Percentiles rank a stretch among this genome's conserved stretches.
Conservation (phyloP, 2,888 invertebrate species). For the Campoplex capitator region DNA sequence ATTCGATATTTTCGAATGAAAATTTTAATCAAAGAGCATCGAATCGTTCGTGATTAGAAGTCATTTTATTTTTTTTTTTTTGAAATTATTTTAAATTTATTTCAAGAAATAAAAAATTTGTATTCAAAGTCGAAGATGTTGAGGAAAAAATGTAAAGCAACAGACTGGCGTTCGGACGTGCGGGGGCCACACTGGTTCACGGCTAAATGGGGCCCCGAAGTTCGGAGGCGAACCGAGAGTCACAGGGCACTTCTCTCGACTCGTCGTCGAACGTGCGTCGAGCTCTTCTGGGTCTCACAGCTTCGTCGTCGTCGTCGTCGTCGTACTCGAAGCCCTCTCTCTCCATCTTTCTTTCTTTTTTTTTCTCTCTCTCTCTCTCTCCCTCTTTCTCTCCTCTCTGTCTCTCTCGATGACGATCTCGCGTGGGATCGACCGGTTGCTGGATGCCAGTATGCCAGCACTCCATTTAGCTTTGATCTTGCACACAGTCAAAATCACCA, state of each 20-base stretch:
- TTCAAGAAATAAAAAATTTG: neutral
- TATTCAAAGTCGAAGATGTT: neutral
- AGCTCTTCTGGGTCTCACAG: conserved; percentile 59
- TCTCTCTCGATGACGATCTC: conserved; percentile 58
- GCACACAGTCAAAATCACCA: conserved; percentile 25
- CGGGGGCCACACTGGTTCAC: conserved; percentile 69
- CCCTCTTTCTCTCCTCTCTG: conserved; percentile 39
- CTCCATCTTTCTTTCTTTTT: conserved; percentile 31
- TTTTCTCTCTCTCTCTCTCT: conserved; percentile 12
- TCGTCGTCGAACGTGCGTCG: conserved; percentile 55
- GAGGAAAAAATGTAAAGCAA: neutral
- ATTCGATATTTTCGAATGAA: neutral
- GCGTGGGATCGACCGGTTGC: conserved; percentile 71
- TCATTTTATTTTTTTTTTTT: neutral
- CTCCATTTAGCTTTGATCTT: conserved; percentile 38
- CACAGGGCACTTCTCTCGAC: conserved; percentile 49
- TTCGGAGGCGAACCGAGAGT: conserved; percentile 61
- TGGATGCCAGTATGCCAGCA: conserved; percentile 34
- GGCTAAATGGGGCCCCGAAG: conserved; percentile 70
- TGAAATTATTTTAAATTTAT: neutral
- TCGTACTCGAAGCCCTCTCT: conserved; percentile 42
- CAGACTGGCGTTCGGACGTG: conserved; percentile 36
- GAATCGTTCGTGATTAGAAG: neutral
- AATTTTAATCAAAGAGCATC: too few species aligned
- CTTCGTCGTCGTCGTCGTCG: conserved; percentile 49